These are phyloP conservation scores for Calyptomena viridis DNA, from an alignment of 2,113 vertebrate species.

Conservation along the genomic window DNA sequence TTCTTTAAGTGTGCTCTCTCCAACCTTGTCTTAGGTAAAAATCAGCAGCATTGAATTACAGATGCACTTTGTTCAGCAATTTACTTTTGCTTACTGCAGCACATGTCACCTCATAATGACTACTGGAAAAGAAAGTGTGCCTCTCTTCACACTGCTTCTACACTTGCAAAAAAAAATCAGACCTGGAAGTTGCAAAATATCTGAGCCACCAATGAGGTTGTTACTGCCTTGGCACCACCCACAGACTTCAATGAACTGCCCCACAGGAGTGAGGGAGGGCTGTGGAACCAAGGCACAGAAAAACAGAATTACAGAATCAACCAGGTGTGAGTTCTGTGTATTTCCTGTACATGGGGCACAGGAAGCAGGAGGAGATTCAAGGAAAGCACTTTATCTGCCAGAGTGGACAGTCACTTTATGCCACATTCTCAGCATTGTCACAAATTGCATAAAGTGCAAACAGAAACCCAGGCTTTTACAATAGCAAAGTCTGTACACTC, in stretches of 20 bases:
- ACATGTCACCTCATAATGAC: not conserved
- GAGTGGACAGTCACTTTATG: not conserved
- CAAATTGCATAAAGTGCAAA: not conserved
- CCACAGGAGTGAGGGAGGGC: not conserved
- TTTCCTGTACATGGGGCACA: not conserved
- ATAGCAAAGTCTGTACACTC: not conserved
- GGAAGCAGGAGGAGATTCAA: not conserved
- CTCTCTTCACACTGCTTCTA: not conserved
- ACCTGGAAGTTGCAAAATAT: not conserved
- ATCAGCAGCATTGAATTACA: not conserved
- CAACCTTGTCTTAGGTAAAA: not conserved
- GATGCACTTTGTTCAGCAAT: not conserved
- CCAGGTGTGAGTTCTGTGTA: accelerated
- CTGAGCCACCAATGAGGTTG: not conserved
- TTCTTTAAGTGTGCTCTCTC: not conserved
- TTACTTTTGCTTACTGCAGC: not conserved
- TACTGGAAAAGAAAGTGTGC: not conserved
- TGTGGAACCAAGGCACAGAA: not conserved
- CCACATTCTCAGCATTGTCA: not conserved
- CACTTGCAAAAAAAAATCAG: not conserved
- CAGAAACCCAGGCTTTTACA: not conserved
- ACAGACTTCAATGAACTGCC: not conserved
- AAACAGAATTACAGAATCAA: no score
- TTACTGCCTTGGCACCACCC: not conserved
- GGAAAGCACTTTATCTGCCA: not conserved